Conservation (phyloP, 2,113 vertebrate species). For the Ceyx cyanopectus region DNA sequence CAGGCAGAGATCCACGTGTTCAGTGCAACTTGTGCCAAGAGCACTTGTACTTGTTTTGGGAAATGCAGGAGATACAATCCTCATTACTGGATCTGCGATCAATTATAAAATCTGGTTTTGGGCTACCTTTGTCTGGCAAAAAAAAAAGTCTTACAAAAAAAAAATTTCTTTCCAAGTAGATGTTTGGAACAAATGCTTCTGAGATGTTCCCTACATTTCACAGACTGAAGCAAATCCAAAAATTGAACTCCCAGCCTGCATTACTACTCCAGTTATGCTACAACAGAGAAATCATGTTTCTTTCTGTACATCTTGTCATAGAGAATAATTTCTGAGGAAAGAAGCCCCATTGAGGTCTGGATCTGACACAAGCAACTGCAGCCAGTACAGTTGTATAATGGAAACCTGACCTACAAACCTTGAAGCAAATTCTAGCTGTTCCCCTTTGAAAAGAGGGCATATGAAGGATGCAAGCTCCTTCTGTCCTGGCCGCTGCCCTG, state of each 20-base stretch:
- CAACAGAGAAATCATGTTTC: neutral
- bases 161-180: neutral
- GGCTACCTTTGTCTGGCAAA: neutral
- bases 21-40: neutral
- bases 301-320: neutral
- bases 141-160: neutral
- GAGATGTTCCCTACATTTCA: neutral
- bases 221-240: neutral
- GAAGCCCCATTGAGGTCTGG: neutral
- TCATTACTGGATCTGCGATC: neutral
- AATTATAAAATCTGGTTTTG: neutral
- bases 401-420: constrained; percentile 49
- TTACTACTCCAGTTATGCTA: neutral
- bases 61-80: neutral
- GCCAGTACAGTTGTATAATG: neutral
- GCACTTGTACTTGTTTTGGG: neutral
- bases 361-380: neutral
- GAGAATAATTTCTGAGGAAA: neutral
- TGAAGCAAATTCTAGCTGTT: neutral
- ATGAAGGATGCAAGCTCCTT: neutral
- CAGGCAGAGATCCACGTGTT: neutral
- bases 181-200: neutral
- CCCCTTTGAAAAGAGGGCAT: accelerated
- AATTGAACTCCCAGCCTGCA: neutral
- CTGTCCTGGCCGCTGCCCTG: neutral